Evolutionary conservation across 2,797 vertebrate genomes (phyloP), one percentile per base, ranked within the genome.

Genomic region (Artibeus jamaicensis): DNA sequence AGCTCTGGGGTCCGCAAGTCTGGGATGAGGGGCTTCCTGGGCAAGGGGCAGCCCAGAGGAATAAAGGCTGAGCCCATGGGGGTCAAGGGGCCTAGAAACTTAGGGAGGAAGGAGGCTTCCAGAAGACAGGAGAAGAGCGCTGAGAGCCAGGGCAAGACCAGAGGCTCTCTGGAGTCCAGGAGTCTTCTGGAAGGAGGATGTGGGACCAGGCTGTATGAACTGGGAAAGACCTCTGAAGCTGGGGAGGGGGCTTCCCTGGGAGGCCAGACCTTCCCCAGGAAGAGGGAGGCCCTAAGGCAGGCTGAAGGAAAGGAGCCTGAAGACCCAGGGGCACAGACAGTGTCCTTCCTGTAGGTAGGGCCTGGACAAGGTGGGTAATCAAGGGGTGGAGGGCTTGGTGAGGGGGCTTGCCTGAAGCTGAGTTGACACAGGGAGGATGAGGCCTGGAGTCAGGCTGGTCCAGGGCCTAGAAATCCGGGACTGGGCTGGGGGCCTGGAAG

Each of bases 401-500:
- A 34, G 76, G 94, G 91, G 77, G 84, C 79, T 87, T 91, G 87
- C 86, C 95, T 67, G 62, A 24, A 42, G 79, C 48, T 65, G 29
- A 74, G 73, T 32, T 39, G 42, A 62, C 22, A 89, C 21, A 29
- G 53, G 82, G 86, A 86, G 48, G 70, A 50, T 39, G 48, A 79
- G 89, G 95, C 86, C 97, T 14, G 73, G 77, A 87, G 86, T 82
- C 88, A 89, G 82, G 37, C 77, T 44, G 44, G 81, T 73, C 44
- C 77, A 81, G 88, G 90, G 92, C 96, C 96, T 92, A 94, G 94
- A 90, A 81, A 92, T 48, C 34, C 3, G 0, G 86, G 82, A 53
- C 79, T 32, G 78, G 82, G 71, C 29, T 88, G 55, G 70, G 76
- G 85, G 71, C 87, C 87, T 90, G 55, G n/a, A 59, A 88, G 50